A percentile compares a stretch with the other conserved stretches of the same genome.
Conservation (phyloP, 2,113 vertebrate species). For the Rhineura floridana region DNA sequence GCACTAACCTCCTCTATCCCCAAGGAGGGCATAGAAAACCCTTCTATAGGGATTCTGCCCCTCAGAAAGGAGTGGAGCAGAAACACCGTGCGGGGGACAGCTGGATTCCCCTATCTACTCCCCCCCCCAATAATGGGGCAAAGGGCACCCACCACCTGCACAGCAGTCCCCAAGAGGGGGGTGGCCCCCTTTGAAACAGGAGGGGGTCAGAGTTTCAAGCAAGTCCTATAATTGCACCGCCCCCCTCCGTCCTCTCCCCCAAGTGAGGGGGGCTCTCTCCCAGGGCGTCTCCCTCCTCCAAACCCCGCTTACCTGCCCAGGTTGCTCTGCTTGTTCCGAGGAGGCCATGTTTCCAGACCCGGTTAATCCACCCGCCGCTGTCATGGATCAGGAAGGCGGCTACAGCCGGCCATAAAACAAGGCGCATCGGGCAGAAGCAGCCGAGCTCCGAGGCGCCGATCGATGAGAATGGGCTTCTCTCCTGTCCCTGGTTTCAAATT, state of each 20-base stretch:
- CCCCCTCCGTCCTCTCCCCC: background rate
- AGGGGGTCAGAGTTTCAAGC: background rate
- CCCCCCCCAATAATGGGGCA: background rate
- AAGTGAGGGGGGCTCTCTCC: background rate
- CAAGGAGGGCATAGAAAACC: background rate
- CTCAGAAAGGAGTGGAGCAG: background rate
- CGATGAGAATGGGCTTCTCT: too few relatives aligned
- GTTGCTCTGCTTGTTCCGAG: constrained; percentile 79
- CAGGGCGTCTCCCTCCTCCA: background rate
- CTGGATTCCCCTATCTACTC: background rate
- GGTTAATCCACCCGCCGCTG: constrained; percentile 62
- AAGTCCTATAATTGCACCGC: background rate
- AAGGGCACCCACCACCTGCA: background rate
- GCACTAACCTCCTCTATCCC: background rate
- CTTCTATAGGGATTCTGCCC: background rate
- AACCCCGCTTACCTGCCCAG: constrained; percentile 72
- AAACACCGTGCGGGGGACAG: background rate
- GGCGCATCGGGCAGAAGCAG: constrained; percentile 18
- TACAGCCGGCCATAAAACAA: too few relatives aligned
- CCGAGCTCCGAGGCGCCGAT: constrained; percentile 20
- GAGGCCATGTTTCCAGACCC: constrained; percentile 80
- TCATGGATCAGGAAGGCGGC: background rate
- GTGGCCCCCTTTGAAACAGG: background rate
- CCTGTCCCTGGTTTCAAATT: too few relatives aligned
- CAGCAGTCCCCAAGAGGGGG: background rate